Evolutionary conservation across 2,113 vertebrate genomes (phyloP).

Genomic region (Puntigrus tetrazona): DNA sequence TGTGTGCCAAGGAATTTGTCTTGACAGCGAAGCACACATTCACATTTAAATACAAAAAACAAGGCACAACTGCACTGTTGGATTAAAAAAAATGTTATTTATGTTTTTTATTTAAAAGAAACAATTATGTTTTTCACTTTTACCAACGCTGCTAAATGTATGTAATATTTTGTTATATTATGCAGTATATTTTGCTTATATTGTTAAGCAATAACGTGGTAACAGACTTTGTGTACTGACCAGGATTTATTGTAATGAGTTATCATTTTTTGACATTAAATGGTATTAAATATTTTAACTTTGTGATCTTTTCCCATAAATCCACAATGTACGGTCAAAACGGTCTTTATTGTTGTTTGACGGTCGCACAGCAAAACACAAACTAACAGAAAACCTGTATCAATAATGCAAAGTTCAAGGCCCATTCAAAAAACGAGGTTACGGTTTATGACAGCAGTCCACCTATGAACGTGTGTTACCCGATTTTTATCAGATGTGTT

Average conservation of each 20-base stretch:
- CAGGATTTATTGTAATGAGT: not conserved
- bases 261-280: not conserved
- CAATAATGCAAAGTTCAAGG: constrained; percentile 9
- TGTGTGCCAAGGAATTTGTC: too few species aligned
- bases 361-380: not conserved
- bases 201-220: not conserved
- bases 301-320: not conserved
- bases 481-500: not conserved
- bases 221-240: not conserved
- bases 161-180: too few species aligned
- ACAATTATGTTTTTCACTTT: too few species aligned
- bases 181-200: not conserved
- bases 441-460: not conserved
- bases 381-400: not conserved
- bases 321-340: not conserved
- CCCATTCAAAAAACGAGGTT: not conserved
- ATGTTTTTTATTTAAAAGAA: too few species aligned
- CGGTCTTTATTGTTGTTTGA: not conserved
- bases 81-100: too few species aligned
- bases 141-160: not conserved
- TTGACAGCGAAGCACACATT: too few species aligned
- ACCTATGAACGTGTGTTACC: not conserved
- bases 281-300: not conserved
- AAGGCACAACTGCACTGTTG: too few species aligned
- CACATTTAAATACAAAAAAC: too few species aligned